Evolutionary conservation across 2,113 vertebrate genomes (phyloP).

Genomic region (Cephalopterus ornatus): DNA sequence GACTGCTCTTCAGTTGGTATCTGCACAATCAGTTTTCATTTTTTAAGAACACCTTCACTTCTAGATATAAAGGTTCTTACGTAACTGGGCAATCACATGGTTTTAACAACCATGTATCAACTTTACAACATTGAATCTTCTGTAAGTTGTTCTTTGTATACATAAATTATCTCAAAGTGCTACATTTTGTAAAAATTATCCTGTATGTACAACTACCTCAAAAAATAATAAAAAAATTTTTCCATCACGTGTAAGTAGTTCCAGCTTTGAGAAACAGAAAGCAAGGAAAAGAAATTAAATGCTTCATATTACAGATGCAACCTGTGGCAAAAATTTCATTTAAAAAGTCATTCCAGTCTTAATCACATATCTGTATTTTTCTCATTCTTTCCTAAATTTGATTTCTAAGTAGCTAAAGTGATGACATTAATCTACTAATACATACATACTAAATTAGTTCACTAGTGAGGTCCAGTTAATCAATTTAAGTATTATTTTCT

Average conservation of each 20-base stretch:
- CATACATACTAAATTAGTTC: background rate
- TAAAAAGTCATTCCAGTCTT: background rate
- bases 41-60: background rate
- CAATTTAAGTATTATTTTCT: background rate
- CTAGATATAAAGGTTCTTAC: background rate
- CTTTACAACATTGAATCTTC: background rate
- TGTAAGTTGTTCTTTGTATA: background rate
- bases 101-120: background rate
- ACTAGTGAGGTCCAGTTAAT: background rate
- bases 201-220: background rate
- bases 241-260: background rate
- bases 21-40: background rate
- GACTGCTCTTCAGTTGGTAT: background rate
- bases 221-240: background rate
- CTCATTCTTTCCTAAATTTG: background rate
- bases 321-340: background rate
- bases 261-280: background rate
- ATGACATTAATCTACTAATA: background rate
- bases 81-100: background rate
- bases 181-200: background rate
- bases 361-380: background rate
- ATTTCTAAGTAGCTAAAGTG: background rate
- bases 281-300: background rate
- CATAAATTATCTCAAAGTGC: background rate
- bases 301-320: background rate